phyloP scores from a whole-genome alignment of 2,888 invertebrate genomes.

The Tethea ocularis region DNA sequence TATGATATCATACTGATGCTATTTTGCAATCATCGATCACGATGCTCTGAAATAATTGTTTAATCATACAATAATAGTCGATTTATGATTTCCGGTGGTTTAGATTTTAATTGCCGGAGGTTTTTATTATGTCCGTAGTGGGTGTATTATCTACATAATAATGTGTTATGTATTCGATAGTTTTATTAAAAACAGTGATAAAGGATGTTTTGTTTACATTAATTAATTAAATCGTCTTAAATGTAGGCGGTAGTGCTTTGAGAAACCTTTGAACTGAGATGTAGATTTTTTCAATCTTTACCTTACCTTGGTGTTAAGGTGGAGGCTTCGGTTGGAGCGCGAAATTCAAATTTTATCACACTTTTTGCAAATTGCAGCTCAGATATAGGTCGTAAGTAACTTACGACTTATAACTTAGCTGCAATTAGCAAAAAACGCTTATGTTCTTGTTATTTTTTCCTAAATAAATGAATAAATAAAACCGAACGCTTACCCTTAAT shows the following conservation, averaged over 20 bases:
- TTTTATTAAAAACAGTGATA: background rate
- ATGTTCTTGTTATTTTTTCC: too few relatives aligned
- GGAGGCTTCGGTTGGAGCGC: too few relatives aligned
- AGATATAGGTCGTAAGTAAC: too few relatives aligned
- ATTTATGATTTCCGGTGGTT: slow-evolving; percentile 1
- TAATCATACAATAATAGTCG: background rate
- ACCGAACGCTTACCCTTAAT: too few relatives aligned
- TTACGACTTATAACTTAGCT: too few relatives aligned
- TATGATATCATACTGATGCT: background rate
- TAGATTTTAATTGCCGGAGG: background rate
- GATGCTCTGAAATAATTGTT: slow-evolving; percentile 3
- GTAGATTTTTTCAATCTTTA: too few relatives aligned
- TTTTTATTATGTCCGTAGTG: background rate
- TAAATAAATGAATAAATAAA: too few relatives aligned
- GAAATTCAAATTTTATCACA: too few relatives aligned
- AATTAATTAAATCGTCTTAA: background rate
- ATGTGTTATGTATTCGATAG: background rate
- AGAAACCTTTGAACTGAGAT: background rate
- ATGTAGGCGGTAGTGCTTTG: background rate
- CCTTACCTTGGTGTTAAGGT: too few relatives aligned
- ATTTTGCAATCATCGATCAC: background rate
- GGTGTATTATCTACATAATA: slow-evolving; percentile 1
- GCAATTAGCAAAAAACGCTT: too few relatives aligned
- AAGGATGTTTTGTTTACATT: background rate
- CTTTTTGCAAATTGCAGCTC: too few relatives aligned